phyloP scores from a whole-genome alignment of 1,140 invertebrate species.

The Berghia stephanieae region DNA sequence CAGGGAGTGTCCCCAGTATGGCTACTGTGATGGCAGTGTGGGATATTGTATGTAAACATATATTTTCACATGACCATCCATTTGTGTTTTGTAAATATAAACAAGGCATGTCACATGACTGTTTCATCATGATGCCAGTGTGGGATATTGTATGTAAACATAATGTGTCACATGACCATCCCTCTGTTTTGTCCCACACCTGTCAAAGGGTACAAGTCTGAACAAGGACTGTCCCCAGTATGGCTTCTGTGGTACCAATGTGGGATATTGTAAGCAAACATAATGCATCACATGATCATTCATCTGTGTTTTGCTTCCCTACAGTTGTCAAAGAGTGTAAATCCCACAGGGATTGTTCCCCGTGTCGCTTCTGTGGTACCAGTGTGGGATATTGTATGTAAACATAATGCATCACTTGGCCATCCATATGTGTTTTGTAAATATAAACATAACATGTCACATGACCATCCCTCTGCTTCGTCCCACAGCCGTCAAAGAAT shows the following conservation, averaged over 20 bases:
- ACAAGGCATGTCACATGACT: too few relatives aligned
- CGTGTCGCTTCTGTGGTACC: conserved; percentile 2
- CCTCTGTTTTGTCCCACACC: background rate
- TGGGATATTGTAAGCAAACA: background rate
- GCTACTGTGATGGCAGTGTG: too few relatives aligned
- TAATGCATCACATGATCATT: background rate
- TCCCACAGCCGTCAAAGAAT: background rate
- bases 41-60: background rate
- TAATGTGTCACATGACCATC: too few relatives aligned
- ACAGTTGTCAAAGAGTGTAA: conserved; percentile 17
- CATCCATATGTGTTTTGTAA: too few relatives aligned
- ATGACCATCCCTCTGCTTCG: background rate
- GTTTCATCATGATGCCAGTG: too few relatives aligned
- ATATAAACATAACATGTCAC: background rate
- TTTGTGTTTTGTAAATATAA: too few relatives aligned
- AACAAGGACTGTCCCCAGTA: background rate
- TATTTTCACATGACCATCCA: too few relatives aligned
- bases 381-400: background rate
- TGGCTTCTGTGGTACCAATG: too few relatives aligned
- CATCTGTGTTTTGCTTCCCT: background rate
- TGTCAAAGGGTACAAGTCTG: background rate
- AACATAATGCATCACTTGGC: too few relatives aligned
- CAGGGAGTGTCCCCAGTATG: too few relatives aligned
- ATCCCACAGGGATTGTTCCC: background rate
- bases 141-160: too few relatives aligned